phyloP scores from a whole-genome alignment of 1,140 invertebrate species.

The Luehdorfia chinensis region DNA sequence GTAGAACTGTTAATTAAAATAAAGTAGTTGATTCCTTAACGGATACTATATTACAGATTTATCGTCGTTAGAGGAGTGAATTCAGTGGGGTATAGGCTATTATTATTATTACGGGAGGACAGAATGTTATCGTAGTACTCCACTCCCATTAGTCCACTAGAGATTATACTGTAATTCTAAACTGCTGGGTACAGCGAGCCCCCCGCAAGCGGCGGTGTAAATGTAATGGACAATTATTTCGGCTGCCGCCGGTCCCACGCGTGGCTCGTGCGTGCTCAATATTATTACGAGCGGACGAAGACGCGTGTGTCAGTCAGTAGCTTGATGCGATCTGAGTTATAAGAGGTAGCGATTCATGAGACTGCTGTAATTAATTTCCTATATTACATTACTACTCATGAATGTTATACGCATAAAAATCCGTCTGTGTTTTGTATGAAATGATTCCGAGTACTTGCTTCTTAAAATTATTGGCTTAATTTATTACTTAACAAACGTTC shows the following conservation, averaged over 20 bases:
- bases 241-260: conserved; percentile 66
- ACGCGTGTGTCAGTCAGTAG: conserved; percentile 48
- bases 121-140: too few species aligned
- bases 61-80: too few species aligned
- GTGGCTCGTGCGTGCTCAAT: conserved; percentile 60
- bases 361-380: background rate
- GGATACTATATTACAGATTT: too few species aligned
- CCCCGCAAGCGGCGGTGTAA: conserved; percentile 27
- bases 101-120: too few species aligned
- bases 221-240: conserved; percentile 72
- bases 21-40: too few species aligned
- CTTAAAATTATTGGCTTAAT: background rate
- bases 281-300: conserved; percentile 50
- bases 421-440: background rate
- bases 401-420: background rate
- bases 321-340: conserved; percentile 2
- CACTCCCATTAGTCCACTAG: too few species aligned
- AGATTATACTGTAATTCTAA: too few species aligned
- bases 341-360: conserved; percentile 15
- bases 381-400: background rate
- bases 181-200: too few species aligned
- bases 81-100: too few species aligned
- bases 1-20: too few species aligned
- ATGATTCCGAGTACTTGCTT: too few species aligned
- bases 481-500: background rate